Evolutionary conservation across 2,113 vertebrate species (phyloP).

Genomic region (Elachura formosa): DNA sequence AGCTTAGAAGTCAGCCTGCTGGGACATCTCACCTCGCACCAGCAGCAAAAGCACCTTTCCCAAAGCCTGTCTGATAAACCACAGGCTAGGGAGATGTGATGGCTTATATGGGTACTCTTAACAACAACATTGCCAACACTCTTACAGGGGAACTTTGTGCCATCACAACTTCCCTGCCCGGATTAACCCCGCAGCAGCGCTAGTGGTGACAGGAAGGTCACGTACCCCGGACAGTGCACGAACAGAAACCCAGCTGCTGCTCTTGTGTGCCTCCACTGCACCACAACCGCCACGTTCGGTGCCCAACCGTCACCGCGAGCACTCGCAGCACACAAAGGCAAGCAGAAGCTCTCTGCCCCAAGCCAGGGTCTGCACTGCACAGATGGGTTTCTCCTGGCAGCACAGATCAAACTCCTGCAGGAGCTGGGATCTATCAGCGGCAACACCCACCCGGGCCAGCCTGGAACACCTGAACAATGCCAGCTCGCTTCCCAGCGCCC

Average conservation of each 20-base stretch:
- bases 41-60: neutral
- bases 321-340: neutral
- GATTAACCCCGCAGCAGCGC: neutral
- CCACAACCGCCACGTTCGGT: neutral
- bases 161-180: neutral
- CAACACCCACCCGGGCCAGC: accelerated
- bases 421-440: neutral
- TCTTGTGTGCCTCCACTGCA: neutral
- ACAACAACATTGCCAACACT: neutral
- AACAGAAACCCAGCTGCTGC: neutral
- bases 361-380: accelerated
- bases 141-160: neutral
- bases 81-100: neutral
- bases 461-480: neutral
- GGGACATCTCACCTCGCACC: neutral
- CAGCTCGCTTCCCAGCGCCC: neutral
- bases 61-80: neutral
- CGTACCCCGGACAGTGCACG: accelerated
- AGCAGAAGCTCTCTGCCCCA: neutral
- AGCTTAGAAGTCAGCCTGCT: neutral
- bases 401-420: accelerated
- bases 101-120: neutral
- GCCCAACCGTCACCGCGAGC: accelerated
- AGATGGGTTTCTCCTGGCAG: neutral
- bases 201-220: neutral